phyloP scores from a whole-genome alignment of 1,140 invertebrate species.

The Chironomus tepperi region DNA sequence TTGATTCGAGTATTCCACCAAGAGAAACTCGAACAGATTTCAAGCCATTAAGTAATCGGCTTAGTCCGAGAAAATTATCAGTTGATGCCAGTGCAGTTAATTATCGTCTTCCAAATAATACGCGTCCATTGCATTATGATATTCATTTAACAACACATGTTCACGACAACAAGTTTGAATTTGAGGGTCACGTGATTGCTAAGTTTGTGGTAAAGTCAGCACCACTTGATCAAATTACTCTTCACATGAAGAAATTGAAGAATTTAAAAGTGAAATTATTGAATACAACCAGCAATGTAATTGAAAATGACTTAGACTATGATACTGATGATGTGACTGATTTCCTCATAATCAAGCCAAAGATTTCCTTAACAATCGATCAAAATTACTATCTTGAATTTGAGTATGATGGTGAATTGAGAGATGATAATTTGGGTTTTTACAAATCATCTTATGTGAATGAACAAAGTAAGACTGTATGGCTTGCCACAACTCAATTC shows the following conservation, averaged over 20 bases:
- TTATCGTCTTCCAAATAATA: slow-evolving; percentile 25
- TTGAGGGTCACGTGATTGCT: not conserved
- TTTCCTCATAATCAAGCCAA: slow-evolving; percentile 33
- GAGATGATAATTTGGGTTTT: slow-evolving; percentile 60
- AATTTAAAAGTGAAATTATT: not conserved
- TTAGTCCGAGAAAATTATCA: not conserved
- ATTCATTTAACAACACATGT: slow-evolving; percentile 24
- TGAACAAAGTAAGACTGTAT: slow-evolving; percentile 34
- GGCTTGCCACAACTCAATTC: slow-evolving; percentile 60
- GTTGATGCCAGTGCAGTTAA: not conserved
- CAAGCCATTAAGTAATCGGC: too few species aligned
- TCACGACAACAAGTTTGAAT: slow-evolving; percentile 17
- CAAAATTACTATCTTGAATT: slow-evolving; percentile 42
- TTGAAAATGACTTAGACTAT: not conserved
- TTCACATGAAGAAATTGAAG: not conserved
- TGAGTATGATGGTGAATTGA: slow-evolving; percentile 44
- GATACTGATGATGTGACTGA: slow-evolving; percentile 29
- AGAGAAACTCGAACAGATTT: too few species aligned
- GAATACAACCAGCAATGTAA: not conserved
- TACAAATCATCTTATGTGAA: slow-evolving; percentile 68
- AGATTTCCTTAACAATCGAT: slow-evolving; percentile 28
- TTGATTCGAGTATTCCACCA: too few species aligned
- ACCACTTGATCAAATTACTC: not conserved
- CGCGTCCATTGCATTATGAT: slow-evolving; percentile 16
- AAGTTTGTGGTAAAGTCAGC: not conserved